phyloP scores from a whole-genome alignment of 35 echinoderm and acorn worm genomes.

The Heliocidaris erythrogramma region DNA sequence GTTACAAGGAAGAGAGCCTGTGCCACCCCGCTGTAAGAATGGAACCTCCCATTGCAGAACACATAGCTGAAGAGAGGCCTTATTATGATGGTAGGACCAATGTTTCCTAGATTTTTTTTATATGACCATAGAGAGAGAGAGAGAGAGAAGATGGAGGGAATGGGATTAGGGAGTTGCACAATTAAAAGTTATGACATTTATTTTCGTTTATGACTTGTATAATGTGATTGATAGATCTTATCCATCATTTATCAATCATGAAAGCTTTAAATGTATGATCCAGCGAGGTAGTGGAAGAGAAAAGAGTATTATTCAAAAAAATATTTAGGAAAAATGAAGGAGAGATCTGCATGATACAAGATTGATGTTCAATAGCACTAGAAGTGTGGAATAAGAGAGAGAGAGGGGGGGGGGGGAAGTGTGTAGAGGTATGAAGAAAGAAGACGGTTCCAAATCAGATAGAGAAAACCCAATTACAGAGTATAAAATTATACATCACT shows the following conservation, averaged over 20 bases:
- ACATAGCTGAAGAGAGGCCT: neutral
- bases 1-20: neutral
- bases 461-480: neutral
- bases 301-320: neutral
- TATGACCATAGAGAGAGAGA: neutral
- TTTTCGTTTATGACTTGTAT: too few relatives aligned
- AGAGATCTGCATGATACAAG: neutral
- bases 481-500: neutral
- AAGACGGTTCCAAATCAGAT: neutral
- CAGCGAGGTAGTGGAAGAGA: neutral
- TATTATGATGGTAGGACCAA: slow-evolving; percentile 31
- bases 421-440: neutral
- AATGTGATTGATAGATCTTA: neutral
- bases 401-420: neutral
- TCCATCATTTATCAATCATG: too few relatives aligned
- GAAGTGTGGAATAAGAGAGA: neutral
- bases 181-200: neutral
- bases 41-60: slow-evolving; percentile 35
- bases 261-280: too few relatives aligned
- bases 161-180: neutral
- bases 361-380: neutral
- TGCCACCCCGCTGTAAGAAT: neutral
- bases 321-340: neutral
- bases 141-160: neutral
- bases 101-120: neutral